Evolutionary conservation across 2,797 vertebrate genomes (phyloP).

Genomic region (Cryptoprocta ferox): DNA sequence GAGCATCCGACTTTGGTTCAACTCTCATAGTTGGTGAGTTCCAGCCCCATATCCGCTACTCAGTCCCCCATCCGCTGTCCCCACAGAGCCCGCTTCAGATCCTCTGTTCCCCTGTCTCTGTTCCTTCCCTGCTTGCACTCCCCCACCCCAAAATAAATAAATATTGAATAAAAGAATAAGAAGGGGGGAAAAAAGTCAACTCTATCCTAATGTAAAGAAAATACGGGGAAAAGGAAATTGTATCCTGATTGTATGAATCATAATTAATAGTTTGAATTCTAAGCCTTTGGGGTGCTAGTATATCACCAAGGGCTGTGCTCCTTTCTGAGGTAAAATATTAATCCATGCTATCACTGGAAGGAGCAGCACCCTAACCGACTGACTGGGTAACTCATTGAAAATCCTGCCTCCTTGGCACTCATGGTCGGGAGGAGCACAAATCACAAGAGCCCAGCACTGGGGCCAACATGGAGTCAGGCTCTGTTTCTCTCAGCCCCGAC

Average conservation of each 20-base stretch:
- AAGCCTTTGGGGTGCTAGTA: not conserved
- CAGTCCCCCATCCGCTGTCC: too few species aligned
- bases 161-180: too few species aligned
- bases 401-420: not conserved
- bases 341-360: conserved; percentile 52
- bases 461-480: not conserved
- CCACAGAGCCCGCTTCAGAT: too few species aligned
- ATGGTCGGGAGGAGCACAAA: not conserved
- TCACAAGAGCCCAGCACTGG: not conserved
- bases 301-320: not conserved
- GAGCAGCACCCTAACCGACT: conserved; percentile 33
- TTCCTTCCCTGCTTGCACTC: too few species aligned
- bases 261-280: conserved; percentile 22
- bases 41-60: too few species aligned
- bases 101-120: too few species aligned
- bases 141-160: too few species aligned
- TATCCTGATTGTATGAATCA: not conserved
- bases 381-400: conserved; percentile 34
- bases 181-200: not conserved
- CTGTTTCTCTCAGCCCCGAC: conserved; percentile 23
- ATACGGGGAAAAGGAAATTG: not conserved
- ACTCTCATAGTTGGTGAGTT: too few species aligned
- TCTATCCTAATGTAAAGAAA: not conserved
- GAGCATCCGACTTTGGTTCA: too few species aligned
- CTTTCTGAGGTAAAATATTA: conserved; percentile 71